phyloP scores from a whole-genome alignment of 2,797 vertebrate species.

The Psittacula echo region DNA sequence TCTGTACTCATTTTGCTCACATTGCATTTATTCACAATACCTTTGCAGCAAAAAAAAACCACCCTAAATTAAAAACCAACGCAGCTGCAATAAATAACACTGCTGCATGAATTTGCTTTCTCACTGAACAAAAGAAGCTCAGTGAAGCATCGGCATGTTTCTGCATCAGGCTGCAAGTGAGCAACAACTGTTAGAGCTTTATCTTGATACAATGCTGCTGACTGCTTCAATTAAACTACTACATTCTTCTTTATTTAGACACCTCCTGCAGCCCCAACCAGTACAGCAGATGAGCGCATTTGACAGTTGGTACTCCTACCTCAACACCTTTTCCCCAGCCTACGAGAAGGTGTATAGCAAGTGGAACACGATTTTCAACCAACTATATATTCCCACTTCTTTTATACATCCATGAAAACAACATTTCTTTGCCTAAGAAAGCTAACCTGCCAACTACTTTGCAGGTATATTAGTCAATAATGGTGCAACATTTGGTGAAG shows the following conservation, averaged over 20 bases:
- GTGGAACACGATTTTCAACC: not conserved
- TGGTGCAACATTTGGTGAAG: not conserved
- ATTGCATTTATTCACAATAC: not conserved
- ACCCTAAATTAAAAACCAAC: not conserved
- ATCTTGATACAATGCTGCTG: not conserved
- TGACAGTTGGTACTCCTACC: constrained; percentile 20
- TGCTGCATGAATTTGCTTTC: not conserved
- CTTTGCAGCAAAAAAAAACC: not conserved
- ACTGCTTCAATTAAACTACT: not conserved
- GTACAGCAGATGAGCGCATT: not conserved
- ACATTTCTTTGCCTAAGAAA: not conserved
- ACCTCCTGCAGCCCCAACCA: not conserved
- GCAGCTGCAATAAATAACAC: not conserved
- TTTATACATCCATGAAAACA: not conserved
- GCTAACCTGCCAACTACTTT: not conserved
- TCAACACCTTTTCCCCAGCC: not conserved
- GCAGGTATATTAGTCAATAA: not conserved
- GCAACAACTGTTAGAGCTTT: not conserved
- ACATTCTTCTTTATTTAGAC: not conserved
- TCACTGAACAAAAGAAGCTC: not conserved
- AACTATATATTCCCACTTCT: not conserved
- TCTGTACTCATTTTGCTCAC: not conserved
- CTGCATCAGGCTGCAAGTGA: not conserved
- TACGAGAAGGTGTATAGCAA: accelerated
- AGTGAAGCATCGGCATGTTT: not conserved